Evolutionary conservation across 1,140 invertebrate species (phyloP).

Genomic region (Drosophila mauritiana): DNA sequence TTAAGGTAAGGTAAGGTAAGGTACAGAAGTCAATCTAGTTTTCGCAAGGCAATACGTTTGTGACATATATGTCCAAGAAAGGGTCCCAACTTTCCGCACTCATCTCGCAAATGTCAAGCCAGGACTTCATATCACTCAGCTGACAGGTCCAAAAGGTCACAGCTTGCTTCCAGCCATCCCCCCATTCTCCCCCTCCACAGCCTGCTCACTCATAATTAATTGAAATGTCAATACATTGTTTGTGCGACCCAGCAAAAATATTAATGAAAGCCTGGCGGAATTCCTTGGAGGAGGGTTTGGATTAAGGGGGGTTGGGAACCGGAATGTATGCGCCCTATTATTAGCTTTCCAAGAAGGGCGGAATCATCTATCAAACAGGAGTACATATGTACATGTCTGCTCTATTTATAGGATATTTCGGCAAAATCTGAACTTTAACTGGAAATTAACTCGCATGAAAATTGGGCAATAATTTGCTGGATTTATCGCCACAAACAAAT

Average conservation of each 20-base stretch:
- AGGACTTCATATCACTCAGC: slow-evolving; percentile 26
- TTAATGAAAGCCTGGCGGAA: slow-evolving; percentile 55
- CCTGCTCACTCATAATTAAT: slow-evolving; percentile 64
- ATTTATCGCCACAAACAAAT: slow-evolving; percentile 75
- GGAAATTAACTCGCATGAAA: slow-evolving; percentile 77
- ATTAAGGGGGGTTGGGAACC: neutral
- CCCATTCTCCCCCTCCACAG: slow-evolving; percentile 2
- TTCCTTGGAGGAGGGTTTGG: neutral
- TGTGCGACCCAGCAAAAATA: slow-evolving; percentile 52
- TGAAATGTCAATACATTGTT: slow-evolving; percentile 83
- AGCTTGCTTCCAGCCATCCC: slow-evolving; percentile 29
- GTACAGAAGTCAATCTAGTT: too few species aligned
- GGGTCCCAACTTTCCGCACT: slow-evolving; percentile 7
- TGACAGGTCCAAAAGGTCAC: slow-evolving; percentile 61
- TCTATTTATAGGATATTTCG: slow-evolving; percentile 57
- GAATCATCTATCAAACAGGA: slow-evolving; percentile 67
- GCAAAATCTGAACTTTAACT: slow-evolving; percentile 65
- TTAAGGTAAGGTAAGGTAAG: too few species aligned
- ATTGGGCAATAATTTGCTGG: slow-evolving; percentile 46
- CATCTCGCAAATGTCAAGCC: slow-evolving; percentile 46
- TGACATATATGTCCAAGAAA: neutral
- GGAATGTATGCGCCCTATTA: slow-evolving; percentile 48
- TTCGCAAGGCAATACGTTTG: too few species aligned
- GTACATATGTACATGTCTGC: slow-evolving; percentile 14
- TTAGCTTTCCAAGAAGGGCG: slow-evolving; percentile 40